A percentile compares a stretch with the other conserved stretches of the same genome.
phyloP scores from a whole-genome alignment of 2,888 invertebrate species.

The Lysandra bellargus region DNA sequence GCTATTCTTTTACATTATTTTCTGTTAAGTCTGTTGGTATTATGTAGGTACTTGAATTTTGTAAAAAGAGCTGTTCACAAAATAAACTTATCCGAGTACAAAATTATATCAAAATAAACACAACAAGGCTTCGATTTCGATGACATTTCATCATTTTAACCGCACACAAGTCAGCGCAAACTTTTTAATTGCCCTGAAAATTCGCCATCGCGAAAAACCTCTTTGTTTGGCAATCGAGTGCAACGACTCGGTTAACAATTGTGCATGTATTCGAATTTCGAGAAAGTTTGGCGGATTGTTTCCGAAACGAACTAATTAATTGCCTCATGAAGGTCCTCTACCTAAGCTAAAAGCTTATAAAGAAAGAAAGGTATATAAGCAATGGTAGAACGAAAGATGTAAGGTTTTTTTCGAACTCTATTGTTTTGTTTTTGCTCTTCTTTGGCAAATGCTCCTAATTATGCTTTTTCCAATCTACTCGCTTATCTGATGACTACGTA shows the following conservation, averaged over 20 bases:
- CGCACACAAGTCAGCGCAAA: conserved; percentile 48
- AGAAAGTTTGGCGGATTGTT: neutral
- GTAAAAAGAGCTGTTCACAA: neutral
- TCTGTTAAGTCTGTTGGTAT: no score
- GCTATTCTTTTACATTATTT: no score
- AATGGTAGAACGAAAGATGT: neutral
- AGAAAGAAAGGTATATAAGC: neutral
- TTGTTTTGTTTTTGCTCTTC: neutral
- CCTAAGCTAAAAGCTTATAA: neutral
- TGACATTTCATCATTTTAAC: neutral
- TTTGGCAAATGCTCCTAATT: neutral
- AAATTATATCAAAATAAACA: neutral
- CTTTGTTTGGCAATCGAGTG: conserved; percentile 65
- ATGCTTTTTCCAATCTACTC: no score
- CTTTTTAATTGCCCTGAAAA: conserved; percentile 73
- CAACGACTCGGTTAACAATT: conserved; percentile 9
- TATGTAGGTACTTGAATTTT: no score
- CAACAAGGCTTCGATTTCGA: neutral
- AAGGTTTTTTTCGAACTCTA: neutral
- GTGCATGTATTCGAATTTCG: neutral
- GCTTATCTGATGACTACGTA: no score
- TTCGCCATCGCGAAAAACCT: conserved; percentile 60
- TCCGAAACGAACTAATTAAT: neutral
- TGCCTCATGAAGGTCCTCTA: neutral
- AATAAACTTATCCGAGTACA: neutral